Base-by-base conservation (phyloP, 2,797 vertebrate genomes). In the Hirundo rustica region DNA sequence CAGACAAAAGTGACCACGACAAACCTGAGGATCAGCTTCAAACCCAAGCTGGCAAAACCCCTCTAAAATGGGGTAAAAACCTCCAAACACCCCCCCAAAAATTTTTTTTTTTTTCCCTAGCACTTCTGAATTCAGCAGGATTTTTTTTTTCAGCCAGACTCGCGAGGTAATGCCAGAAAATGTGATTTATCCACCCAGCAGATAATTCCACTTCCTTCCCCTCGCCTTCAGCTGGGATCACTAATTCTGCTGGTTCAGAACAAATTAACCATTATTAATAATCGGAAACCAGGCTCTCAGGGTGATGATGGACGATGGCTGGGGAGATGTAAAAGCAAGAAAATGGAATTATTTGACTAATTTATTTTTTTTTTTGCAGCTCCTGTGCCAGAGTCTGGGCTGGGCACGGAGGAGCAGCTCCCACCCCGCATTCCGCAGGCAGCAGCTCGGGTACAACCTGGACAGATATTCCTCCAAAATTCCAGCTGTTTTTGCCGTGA, bases 371-470 rank as follows among this genome's bases (percentile, higher is more conserved):
- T 29, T 62, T 67, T 66, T 95, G 23, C 76, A 99, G 99, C 95
- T 98, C 58, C 96, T 98, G 78, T 99, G 99, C 58, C 98, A 97
- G 66, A 87, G 97, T 30, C 97, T 98, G 13, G 97, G 98, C 62
- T 99, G 98, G 99, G 97, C 98, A 1, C 96, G 89, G 60, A 98
- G 98, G 95, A 42, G 96, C 42, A 73, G 96, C 73, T 57, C 97
- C 91, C n/a, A 57, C 55, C 98, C 97, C 2, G 80, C 11, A 0
- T 99, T 98, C 96, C 98, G 98, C 51, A 89, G 67, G n/a, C 71
- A 96, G 89, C 99, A 99, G 96, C 95, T 98, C 85, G 81, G 89
- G 48, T 98, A 98, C 80, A 97, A 96, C 75, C 98, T 99, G 95
- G 98, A 98, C 10, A 97, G 97, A 88, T 99, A 98, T 78, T 96